Conservation (phyloP, 1,140 invertebrate species). For the Lepidurus apus region DNA sequence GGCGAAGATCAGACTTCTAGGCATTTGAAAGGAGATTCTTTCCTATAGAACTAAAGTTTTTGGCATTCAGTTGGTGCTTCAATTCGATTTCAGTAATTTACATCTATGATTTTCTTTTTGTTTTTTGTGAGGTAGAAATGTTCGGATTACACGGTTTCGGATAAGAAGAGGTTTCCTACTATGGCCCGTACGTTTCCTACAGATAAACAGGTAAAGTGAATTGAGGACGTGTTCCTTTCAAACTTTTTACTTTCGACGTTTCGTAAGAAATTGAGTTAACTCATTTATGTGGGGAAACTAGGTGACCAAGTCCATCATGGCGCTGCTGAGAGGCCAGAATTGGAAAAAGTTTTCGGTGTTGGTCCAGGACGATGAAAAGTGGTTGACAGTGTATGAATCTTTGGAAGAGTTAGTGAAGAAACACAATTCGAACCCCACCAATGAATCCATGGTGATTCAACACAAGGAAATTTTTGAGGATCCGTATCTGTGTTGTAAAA, state of each 20-base stretch:
- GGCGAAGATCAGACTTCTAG: no score
- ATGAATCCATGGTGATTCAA: conserved; percentile 17
- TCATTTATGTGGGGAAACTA: conserved; percentile 45
- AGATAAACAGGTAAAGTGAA: conserved; percentile 67
- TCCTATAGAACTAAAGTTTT: no score
- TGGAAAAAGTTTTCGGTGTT: conserved; percentile 93
- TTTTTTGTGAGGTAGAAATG: conserved; percentile 72
- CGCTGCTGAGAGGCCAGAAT: conserved; percentile 78
- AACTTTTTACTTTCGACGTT: neutral
- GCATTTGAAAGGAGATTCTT: no score
- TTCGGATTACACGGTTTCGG: conserved; percentile 77
- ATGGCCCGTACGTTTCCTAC: conserved; percentile 92
- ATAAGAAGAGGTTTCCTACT: conserved; percentile 65
- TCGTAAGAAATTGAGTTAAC: no score
- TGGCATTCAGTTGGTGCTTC: conserved; percentile 21
- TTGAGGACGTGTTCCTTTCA: neutral
- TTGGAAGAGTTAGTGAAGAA: conserved; percentile 63
- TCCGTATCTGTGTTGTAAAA: conserved; percentile 65
- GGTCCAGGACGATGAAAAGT: conserved; percentile 63
- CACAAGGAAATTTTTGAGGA: conserved; percentile 53
- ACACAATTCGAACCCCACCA: conserved; percentile 68
- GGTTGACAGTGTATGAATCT: conserved; percentile 68
- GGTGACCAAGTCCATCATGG: conserved; percentile 88
- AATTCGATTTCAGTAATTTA: neutral
- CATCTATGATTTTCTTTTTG: neutral